phyloP scores from a whole-genome alignment of 2,797 vertebrate species.

The Sebastolobus alascanus region DNA sequence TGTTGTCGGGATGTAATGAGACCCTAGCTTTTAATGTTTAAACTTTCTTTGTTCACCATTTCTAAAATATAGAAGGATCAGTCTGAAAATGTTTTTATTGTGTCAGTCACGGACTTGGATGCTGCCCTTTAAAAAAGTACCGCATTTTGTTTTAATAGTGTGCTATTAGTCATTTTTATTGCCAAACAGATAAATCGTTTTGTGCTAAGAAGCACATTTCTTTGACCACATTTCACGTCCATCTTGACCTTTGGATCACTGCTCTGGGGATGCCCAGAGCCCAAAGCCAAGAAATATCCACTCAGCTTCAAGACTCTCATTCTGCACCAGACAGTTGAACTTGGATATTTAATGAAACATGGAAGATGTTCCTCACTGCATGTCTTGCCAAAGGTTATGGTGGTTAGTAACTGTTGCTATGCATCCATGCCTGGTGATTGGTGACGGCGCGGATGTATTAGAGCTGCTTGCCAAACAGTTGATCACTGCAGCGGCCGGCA shows the following conservation, averaged over 20 bases:
- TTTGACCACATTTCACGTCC: slow-evolving; percentile 23
- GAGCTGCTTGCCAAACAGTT: slow-evolving; percentile 65
- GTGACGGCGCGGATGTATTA: slow-evolving; percentile 40
- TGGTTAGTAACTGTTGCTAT: slow-evolving; percentile 70
- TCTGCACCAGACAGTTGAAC: neutral
- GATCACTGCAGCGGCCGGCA: slow-evolving; percentile 67
- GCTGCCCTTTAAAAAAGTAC: slow-evolving; percentile 22
- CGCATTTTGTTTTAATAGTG: slow-evolving; percentile 6
- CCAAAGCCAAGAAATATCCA: neutral
- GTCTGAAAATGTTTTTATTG: neutral
- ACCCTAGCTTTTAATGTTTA: neutral
- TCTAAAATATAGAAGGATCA: neutral
- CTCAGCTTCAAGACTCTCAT: neutral
- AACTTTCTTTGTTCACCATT: neutral
- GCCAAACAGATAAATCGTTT: slow-evolving; percentile 6
- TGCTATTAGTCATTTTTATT: slow-evolving; percentile 18
- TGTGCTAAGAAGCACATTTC: slow-evolving; percentile 10
- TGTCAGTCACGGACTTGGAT: slow-evolving; percentile 15
- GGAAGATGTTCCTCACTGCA: slow-evolving; percentile 19
- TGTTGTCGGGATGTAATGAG: neutral
- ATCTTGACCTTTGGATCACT: slow-evolving; percentile 22
- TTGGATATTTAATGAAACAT: slow-evolving; percentile 29
- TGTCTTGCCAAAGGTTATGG: slow-evolving; percentile 47
- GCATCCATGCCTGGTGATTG: slow-evolving; percentile 55
- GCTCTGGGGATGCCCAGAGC: neutral